Base-by-base conservation (phyloP, 2,797 vertebrate species). In the Sciaenops ocellatus region DNA sequence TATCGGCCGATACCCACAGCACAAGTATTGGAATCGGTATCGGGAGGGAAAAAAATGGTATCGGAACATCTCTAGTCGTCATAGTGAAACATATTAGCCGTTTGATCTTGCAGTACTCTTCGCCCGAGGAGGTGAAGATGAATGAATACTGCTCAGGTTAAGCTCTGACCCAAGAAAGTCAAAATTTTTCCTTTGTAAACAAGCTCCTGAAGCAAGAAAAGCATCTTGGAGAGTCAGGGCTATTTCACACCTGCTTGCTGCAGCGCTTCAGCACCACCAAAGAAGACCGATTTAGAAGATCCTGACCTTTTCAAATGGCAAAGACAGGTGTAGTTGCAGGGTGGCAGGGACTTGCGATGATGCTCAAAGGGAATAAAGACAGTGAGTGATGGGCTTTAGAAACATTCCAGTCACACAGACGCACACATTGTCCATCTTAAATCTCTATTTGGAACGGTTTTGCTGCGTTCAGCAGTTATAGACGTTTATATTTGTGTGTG, bases 281-380 rank as follows among this genome's bases (percentile, higher is more conserved):
- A 69, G 47, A 72, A 11, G 57, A 70, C 18, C 12, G 3, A 34
- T 48, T 64, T 13, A 44, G 46, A 75, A 79, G 34, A 65, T 70
- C 28, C 48, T 89, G 85, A 93, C 85, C 90, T 92, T 91, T 87
- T 13, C 76, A 88, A 88, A 89, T 82, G 82, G 75, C 85, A 83
- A 60, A 78, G 85, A 78, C 80, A 68, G 85, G 85, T 69, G 26
- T 81, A 68, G 87, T 82, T 51, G 60, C 54, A 18, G 62, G 63
- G 50, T 71, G 78, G 73, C 63, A 50, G 61, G 38, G 75, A 26
- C 70, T 82, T 85, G 44, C 71, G 78, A 76, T 79, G 83, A 67
- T 7, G 46, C 67, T 79, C 51, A 22, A 46, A 80, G 78, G 73
- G 79, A 85, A 46, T 59, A 18, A 70, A 82, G 89, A 89, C 87